A percentile compares a stretch with the other conserved stretches of the same genome.
phyloP scores from a whole-genome alignment of 2,888 invertebrate species.

The Dasysyrphus albostriatus region DNA sequence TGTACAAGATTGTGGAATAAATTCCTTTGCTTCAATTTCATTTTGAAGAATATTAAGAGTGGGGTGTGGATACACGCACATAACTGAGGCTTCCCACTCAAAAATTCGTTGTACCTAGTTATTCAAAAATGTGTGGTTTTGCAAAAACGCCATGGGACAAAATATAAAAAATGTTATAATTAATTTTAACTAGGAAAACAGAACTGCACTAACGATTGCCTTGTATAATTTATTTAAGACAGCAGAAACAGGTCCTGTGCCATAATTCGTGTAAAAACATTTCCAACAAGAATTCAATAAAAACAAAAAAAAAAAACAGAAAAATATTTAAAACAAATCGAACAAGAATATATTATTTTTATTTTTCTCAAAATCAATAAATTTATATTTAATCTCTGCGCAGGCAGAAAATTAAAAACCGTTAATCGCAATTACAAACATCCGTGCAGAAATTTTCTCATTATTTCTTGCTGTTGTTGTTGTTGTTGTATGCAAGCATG shows the following conservation, averaged over 20 bases:
- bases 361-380: conserved; percentile 43
- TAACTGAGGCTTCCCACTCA: no score
- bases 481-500: not conserved
- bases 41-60: no score
- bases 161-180: not conserved
- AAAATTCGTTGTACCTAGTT: no score
- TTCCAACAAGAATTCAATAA: not conserved
- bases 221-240: conserved; percentile 20
- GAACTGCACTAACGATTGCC: not conserved
- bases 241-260: conserved; percentile 10
- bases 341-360: not conserved
- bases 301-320: not conserved
- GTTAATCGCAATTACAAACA: conserved; percentile 75
- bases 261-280: conserved; percentile 8
- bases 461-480: no score
- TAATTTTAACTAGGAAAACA: conserved; percentile 12
- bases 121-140: not conserved
- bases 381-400: conserved; percentile 48
- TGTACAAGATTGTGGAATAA: no score
- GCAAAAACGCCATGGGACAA: conserved; percentile 3
- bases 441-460: conserved; percentile 46
- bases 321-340: not conserved
- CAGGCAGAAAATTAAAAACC: conserved; percentile 71
- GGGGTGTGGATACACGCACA: no score
- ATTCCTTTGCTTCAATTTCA: no score